Base-by-base conservation (phyloP, 1,140 invertebrate genomes). In the Ceratosolen fusciceps region DNA sequence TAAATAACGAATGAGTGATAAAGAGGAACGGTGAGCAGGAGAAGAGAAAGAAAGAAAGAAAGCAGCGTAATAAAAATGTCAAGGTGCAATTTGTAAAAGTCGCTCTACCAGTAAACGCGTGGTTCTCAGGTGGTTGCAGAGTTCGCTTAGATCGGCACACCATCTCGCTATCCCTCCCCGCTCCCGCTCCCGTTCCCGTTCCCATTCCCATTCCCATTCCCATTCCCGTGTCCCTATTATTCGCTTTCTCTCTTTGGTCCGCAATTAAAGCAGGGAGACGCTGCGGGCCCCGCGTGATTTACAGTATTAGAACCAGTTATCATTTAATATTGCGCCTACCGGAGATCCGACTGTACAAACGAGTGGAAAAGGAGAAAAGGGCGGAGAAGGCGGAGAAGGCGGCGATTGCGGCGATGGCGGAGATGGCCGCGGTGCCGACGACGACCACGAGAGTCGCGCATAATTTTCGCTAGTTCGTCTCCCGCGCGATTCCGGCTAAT, bases 11-110 rank as follows among this genome's bases (percentile, higher is more conserved):
- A 79, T 58, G 68, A 65, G 8, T 9, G 14, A 24, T 34, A 16
- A n/a, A 34, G 60, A n/a, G 60, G n/a, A 12, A 37, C 16, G 21
- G 31, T 16, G 31, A 65, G 1, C 16, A 52, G 74, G 52, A 71
- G 62, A 77, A 43, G 31, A 65, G 1, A 2, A 52, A 76, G 52
- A 71, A 56, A 77, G 52, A 79, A 71, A 77, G 74, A 67, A 47
- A 79, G 68, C 43, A 72, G 79, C 68, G 62, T 24, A 74, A 78
- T 80, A 80, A 83, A 80, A 82, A 83, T 74, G 82, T 83, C 80
- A 83, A 82, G 37, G 79, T 24, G 26, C 37, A 43, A 67, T 74
- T 67, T 52, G 77, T 54, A 71, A 72, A 75, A 74, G 83, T 82
- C 75, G 82, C 72, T 34, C 34, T n/a, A 56, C 47, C n/a, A 56